A percentile compares a stretch with the other conserved stretches of the same genome.
phyloP scores from a whole-genome alignment of 2,113 vertebrate genomes.

The Cynocephalus volans region DNA sequence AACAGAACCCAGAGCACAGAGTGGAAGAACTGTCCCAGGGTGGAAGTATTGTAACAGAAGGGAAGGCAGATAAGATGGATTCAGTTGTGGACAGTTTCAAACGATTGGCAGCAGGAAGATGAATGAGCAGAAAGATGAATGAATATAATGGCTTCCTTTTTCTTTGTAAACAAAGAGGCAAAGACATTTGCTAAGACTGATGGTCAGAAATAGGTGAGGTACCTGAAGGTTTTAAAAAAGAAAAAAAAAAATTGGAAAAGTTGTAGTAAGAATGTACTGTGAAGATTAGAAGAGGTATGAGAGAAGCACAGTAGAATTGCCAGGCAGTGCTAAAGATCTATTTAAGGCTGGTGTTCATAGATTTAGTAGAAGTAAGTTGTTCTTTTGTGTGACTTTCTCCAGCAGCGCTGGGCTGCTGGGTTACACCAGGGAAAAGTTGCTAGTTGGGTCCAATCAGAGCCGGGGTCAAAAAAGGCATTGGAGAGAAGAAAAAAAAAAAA shows the following conservation, averaged over 20 bases:
- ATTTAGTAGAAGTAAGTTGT: background rate
- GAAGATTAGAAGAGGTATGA: background rate
- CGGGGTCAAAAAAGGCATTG: background rate
- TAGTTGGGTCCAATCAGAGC: background rate
- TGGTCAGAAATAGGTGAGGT: background rate
- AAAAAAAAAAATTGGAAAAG: background rate
- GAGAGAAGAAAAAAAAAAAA: background rate
- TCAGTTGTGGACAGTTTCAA: background rate
- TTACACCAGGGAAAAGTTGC: background rate
- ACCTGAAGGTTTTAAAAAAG: background rate
- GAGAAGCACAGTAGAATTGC: background rate
- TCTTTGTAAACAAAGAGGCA: background rate
- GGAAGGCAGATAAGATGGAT: background rate
- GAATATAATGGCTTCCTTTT: background rate
- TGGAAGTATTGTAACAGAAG: background rate
- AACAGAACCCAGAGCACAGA: background rate
- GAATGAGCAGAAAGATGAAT: background rate
- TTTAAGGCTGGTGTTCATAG: background rate
- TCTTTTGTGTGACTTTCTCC: background rate
- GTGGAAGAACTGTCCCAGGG: background rate
- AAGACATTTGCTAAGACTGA: background rate
- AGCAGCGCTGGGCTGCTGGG: background rate
- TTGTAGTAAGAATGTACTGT: background rate
- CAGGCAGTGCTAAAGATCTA: background rate
- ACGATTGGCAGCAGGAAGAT: background rate